Conservation (phyloP, 2,888 invertebrate species). For the Mycalesis mineus region DNA sequence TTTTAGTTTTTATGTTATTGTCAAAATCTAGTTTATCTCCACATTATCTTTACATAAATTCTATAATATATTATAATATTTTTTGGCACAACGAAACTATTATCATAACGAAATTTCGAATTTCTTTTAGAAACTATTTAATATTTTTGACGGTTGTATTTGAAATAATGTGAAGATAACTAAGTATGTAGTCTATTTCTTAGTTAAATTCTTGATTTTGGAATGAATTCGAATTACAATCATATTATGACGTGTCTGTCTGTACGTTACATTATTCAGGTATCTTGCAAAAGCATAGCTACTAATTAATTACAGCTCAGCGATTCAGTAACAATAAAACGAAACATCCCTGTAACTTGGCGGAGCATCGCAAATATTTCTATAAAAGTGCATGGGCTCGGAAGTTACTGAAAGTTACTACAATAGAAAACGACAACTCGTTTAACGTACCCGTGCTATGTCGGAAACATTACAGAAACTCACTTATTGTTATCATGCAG, state of each 20-base stretch:
- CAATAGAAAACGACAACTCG: too few relatives aligned
- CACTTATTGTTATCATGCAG: too few relatives aligned
- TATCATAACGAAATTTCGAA: constrained; percentile 23
- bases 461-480: too few relatives aligned
- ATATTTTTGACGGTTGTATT: constrained; percentile 56
- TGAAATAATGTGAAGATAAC: constrained; percentile 25
- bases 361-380: too few relatives aligned
- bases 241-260: not conserved
- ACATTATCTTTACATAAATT: constrained; percentile 9
- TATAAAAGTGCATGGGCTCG: too few relatives aligned
- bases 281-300: not conserved
- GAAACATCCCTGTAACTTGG: too few relatives aligned
- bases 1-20: not conserved
- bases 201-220: not conserved
- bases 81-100: constrained; percentile 32
- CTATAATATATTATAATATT: constrained; percentile 11
- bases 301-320: not conserved
- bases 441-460: too few relatives aligned
- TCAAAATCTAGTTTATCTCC: constrained; percentile 12
- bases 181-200: constrained; percentile 7
- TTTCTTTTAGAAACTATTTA: constrained; percentile 43
- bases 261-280: not conserved
- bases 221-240: not conserved
- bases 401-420: too few relatives aligned
- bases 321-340: too few relatives aligned